Evolutionary conservation across 2,888 invertebrate genomes (phyloP), one percentile per base, ranked within the genome.

Genomic region (Zygogramma bicolorata): DNA sequence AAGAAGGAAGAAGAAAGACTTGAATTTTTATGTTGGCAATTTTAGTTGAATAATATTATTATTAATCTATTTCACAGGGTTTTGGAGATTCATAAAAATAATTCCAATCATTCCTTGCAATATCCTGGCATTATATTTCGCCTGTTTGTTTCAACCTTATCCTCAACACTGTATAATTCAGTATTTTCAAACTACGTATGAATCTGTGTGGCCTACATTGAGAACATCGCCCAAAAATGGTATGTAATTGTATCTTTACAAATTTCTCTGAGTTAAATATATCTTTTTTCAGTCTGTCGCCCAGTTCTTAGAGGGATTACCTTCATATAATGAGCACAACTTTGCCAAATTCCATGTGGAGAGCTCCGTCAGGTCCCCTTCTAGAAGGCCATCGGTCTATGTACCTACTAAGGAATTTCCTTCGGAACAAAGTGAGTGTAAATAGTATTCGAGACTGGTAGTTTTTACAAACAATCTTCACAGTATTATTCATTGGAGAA

Each of bases 321-420:
- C 97, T 74, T 95, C 95, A 18, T 95, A 95, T 85, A 93, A 98
- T 88, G 94, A 95, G 84, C 93, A 92, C 80, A 98, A 98, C 86
- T 98, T 98, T 85, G 93, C 97, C 38, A 91, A 95, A 84, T 96
- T 95, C 86, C 96, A 97, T 86, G 93, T 94, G 67, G 97, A 97
- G 83, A 93, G 92, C 84, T 94, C 93, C 40, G 94, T 93, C 81
- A 91, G 95, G 84, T 93, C 94, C 68, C 93, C 94, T 81, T 92
- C 94, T 34, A 95, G 96, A 88, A 91, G 95, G 84, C 96, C 97
- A 59, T 94, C 97, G 22, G 95, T 97, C 70, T 97, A 97, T 88
- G 90, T 98, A 78, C 96, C 96, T 58, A 97, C 97, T 49, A 95
- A 95, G 87, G 97, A 97, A 84, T 93, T 94, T 85, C 96, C 97